Conservation (phyloP, 2,797 vertebrate species). For the Tarsius wallacei region DNA sequence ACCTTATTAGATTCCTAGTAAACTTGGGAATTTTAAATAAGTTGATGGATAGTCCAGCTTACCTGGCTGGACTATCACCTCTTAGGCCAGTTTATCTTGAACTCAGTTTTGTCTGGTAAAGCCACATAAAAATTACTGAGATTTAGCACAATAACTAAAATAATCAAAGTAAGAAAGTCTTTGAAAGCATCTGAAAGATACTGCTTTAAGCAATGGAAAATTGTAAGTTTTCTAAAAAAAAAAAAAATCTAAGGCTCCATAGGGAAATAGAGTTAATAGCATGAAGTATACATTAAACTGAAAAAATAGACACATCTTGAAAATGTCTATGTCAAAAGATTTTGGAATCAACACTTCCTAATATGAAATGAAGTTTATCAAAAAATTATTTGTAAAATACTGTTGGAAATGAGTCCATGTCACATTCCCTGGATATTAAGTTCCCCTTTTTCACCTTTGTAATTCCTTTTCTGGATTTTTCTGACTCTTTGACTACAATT, state of each 20-base stretch:
- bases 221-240: neutral
- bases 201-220: neutral
- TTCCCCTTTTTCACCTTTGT: neutral
- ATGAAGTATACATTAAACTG: conserved; percentile 35
- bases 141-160: neutral
- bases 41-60: neutral
- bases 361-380: neutral
- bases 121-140: neutral
- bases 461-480: neutral
- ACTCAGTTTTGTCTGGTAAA: neutral
- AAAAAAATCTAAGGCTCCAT: neutral
- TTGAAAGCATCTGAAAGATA: conserved; percentile 5
- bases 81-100: neutral
- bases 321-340: neutral
- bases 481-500: neutral
- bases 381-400: neutral
- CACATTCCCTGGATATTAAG: neutral
- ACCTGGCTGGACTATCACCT: neutral
- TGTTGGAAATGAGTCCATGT: neutral
- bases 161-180: conserved; percentile 25
- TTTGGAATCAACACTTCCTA: neutral
- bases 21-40: neutral
- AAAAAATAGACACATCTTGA: neutral
- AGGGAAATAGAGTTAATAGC: neutral
- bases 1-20: neutral